Base-by-base conservation (phyloP, 2,888 invertebrate species). In the Syrista parreyssii region DNA sequence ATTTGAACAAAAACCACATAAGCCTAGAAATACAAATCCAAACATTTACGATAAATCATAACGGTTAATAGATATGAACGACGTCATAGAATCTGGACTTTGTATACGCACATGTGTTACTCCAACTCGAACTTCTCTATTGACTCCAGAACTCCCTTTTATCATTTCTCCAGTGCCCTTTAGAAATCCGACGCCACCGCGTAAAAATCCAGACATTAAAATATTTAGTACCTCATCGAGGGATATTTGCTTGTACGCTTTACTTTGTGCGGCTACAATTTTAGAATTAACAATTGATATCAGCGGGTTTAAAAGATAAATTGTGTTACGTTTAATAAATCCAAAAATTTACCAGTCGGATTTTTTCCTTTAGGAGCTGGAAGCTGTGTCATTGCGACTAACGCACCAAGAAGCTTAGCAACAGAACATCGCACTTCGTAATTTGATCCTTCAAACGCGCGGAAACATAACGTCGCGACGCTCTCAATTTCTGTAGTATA, bases 111-210 rank as follows among this genome's bases (percentile, higher is more conserved):
- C 98, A 93, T 99, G 98, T 6, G 99, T 98, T 0, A 99, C 97
- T 79, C 99, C 99, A 79, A 99, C 98, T 83, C 99, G 94, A 77
- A 99, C 97, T 93, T 99, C 99, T 81, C 98, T 93, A 91, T 98
- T 98, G 0, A 99, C 97, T 12, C 97, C 96, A 0, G 97, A 97
- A 83, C 96, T 96, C 6, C 98, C 98, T 92, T 98, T 98, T 84
- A 99, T 98, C 89, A 98, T 98, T 92, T 99, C 98, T 1, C 96
- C 96, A 23, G 96, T 96, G 32, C 97, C 97, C 92, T 98, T 98
- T 34, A 99, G 92, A 90, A 99, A 98, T 1, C 98, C 97, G 3
- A 96, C 97, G 23, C 99, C 98, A 0, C 99, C 99, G 80, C 98
- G 93, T 6, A 99, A 92, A 92, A 99, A 99, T 12, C 98, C 99